Conservation (phyloP, 2,113 vertebrate species). For the Callipepla californica region DNA sequence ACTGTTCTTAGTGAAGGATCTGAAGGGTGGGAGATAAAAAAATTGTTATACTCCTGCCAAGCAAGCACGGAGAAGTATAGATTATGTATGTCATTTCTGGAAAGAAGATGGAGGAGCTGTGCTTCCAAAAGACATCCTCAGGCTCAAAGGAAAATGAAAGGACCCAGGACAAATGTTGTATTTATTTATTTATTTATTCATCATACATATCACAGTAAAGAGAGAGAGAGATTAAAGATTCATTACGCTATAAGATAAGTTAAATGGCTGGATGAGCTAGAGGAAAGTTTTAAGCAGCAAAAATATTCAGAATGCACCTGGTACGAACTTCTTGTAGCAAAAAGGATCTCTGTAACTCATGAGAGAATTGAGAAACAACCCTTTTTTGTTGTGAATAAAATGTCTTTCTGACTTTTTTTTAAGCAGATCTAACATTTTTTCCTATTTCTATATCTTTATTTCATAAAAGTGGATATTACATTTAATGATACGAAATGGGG, state of each 20-base stretch:
- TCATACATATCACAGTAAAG: neutral
- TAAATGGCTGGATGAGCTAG: neutral
- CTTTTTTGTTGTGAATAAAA: neutral
- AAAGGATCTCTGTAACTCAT: neutral
- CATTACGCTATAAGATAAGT: neutral
- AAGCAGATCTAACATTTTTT: neutral
- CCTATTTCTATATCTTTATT: neutral
- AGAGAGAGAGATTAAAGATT: neutral
- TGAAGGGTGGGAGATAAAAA: conserved; percentile 43
- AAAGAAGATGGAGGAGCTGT: neutral
- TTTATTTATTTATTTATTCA: neutral
- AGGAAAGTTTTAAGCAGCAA: neutral
- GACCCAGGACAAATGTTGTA: neutral
- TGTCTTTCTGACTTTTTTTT: neutral
- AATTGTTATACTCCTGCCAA: conserved; percentile 34
- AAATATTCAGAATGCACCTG: neutral
- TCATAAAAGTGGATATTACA: neutral
- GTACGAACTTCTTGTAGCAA: neutral
- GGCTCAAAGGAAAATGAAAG: neutral
- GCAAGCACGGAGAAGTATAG: neutral
- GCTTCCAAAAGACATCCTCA: neutral
- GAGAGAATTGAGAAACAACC: neutral
- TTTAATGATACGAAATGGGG: rapidly evolving
- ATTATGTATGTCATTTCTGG: neutral
- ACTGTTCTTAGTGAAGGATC: conserved; percentile 40